Percentiles rank a stretch among this genome's conserved stretches.
phyloP scores from a whole-genome alignment of 2,888 invertebrate species.

The Cecidostiba fungosa region DNA sequence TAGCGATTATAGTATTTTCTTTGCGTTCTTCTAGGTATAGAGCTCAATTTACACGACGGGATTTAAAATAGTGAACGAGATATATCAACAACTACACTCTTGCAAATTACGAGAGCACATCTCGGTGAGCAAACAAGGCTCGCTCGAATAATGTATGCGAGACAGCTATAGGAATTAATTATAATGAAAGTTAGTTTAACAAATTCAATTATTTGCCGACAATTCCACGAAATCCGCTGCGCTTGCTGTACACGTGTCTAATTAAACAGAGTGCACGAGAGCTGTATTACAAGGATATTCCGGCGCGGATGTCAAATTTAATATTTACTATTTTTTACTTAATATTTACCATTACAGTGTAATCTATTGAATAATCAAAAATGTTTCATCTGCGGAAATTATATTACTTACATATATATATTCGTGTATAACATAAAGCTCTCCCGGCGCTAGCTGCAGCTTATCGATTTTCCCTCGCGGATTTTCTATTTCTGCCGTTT shows the following conservation, averaged over 20 bases:
- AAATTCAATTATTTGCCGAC: neutral
- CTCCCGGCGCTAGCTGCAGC: neutral
- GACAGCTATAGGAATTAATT: neutral
- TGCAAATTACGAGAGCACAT: too few species aligned
- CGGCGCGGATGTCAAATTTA: neutral
- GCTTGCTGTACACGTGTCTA: neutral
- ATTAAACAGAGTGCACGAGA: neutral
- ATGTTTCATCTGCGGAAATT: neutral
- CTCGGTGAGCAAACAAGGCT: too few species aligned
- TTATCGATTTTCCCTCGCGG: conserved; percentile 1
- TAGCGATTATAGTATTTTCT: neutral
- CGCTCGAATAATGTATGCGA: neutral
- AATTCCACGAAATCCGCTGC: neutral
- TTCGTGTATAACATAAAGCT: neutral
- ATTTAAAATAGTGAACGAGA: neutral
- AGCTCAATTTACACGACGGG: too few species aligned
- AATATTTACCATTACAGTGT: too few species aligned
- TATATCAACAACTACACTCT: too few species aligned
- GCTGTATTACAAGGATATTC: neutral
- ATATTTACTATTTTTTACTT: too few species aligned
- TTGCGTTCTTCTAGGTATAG: too few species aligned
- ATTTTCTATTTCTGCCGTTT: conserved; percentile 10
- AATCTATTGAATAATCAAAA: neutral
- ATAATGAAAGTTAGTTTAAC: neutral
- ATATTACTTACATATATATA: neutral